Evolutionary conservation across 2,113 vertebrate genomes (phyloP).

Genomic region (Dolichallabes microphthalmus): DNA sequence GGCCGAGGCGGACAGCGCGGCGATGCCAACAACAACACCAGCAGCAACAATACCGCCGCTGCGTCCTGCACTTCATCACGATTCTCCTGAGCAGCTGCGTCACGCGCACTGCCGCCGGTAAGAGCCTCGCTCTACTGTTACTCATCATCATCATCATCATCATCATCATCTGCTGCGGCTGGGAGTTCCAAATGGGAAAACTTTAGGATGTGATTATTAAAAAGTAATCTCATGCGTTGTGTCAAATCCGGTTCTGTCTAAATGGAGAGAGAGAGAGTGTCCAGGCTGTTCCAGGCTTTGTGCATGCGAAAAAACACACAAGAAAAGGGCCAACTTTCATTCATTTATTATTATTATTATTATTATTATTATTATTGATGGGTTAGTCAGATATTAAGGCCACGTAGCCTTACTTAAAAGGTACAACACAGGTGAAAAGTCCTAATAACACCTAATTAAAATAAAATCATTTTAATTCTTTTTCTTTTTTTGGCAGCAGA

Average conservation of each 20-base stretch:
- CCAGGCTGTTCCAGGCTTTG: background rate
- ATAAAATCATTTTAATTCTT: too few species aligned
- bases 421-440: background rate
- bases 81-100: background rate
- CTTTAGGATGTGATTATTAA: background rate
- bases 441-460: background rate
- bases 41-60: background rate
- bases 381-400: background rate
- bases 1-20: background rate
- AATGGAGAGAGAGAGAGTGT: background rate
- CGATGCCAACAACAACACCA: background rate
- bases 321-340: background rate
- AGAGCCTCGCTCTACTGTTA: background rate
- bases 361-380: background rate
- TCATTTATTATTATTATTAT: too few species aligned
- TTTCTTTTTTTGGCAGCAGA: background rate
- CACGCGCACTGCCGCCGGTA: slow-evolving; percentile 17
- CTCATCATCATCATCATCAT: background rate
- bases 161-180: background rate
- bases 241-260: background rate
- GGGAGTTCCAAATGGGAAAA: background rate
- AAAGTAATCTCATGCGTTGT: background rate
- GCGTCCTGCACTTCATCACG: background rate
- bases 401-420: background rate
- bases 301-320: background rate